Base-by-base conservation (phyloP, 2,113 vertebrate species). In the Pao palembangensis region DNA sequence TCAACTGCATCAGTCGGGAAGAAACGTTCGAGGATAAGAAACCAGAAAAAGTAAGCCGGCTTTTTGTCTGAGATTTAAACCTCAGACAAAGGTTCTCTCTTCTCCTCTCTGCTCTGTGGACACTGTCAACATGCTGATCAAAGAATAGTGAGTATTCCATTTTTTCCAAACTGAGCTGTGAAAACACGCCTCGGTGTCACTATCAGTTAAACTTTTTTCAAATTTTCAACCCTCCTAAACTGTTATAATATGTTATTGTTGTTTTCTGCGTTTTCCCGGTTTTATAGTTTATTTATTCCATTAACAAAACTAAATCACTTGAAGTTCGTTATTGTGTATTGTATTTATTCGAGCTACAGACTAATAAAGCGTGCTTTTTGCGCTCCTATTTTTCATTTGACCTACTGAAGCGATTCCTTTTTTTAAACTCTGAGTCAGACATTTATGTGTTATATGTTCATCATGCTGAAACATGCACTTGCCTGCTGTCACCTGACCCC, bases 101-200 rank as follows among this genome's bases (percentile, higher is more conserved):
- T 14, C 16, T 55, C 8, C 69, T 38, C 1, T 52, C 17, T 38
- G 34, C 55, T 23, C 60, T 7, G 19, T 20, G 53, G 38, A 69
- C 53, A 49, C 49, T 16, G 42, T 21, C 80, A 79, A 58, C 60
- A 91, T 92, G 90, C 67, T 87, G 5, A 87, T 87, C 48, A 86
- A 85, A 58, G 91, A 92, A 57, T 92, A 58, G 91, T 92, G 68
- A 92, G 91, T 91, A 76, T 42, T 6, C 8, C 0, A 20, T 60
- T n/a, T 49, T 55, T 23, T 0, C 48, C 0, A 31, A 34, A 51
- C 15, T 3, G 17, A 13, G 31, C 16, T 3, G 47, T 3, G 47
- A n/a, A 19, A n/a, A 17, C 44, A n/a, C 44, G 44, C 16, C n/a
- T 44, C 43, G 16, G 43, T 44, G 43, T 44, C 43, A 15, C 43